Percentiles rank a stretch among this genome's conserved stretches.
These are phyloP conservation scores for Tetropium fuscum DNA, from an alignment of 2,888 invertebrate species.

Conservation along the genomic window DNA sequence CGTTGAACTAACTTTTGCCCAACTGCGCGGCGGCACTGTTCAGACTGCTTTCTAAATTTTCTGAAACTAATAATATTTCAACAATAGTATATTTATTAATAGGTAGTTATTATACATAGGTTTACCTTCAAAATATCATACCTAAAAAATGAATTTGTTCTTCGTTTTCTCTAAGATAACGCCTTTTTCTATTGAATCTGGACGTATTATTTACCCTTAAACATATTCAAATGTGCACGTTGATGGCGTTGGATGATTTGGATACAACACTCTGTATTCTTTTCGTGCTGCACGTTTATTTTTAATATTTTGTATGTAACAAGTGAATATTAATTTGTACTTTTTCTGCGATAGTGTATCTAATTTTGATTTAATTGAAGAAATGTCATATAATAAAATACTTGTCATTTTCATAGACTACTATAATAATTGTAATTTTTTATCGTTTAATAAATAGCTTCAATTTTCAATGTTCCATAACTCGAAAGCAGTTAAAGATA, in stretches of 20 bases:
- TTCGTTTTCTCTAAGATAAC: no score
- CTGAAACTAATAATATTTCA: slow-evolving; percentile 3
- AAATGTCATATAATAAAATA: no score
- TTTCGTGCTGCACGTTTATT: background rate
- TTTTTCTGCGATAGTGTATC: background rate
- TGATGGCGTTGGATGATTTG: slow-evolving; percentile 6
- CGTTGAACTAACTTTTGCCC: background rate
- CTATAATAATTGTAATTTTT: no score
- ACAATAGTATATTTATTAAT: background rate
- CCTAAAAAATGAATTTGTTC: no score
- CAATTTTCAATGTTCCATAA: no score
- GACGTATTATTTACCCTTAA: no score
- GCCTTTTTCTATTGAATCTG: no score
- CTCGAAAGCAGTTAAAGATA: no score
- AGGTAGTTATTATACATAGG: background rate
- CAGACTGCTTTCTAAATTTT: background rate
- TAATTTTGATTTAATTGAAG: background rate
- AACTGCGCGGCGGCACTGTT: background rate
- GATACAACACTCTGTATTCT: background rate
- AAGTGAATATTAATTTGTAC: slow-evolving; percentile 1
- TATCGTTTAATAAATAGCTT: no score
- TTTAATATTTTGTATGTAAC: background rate
- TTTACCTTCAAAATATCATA: no score
- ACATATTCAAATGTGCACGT: background rate
- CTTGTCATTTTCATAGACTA: no score